Evolutionary conservation across 1,140 invertebrate genomes (phyloP).

Genomic region (Ostrea denselamellosa): DNA sequence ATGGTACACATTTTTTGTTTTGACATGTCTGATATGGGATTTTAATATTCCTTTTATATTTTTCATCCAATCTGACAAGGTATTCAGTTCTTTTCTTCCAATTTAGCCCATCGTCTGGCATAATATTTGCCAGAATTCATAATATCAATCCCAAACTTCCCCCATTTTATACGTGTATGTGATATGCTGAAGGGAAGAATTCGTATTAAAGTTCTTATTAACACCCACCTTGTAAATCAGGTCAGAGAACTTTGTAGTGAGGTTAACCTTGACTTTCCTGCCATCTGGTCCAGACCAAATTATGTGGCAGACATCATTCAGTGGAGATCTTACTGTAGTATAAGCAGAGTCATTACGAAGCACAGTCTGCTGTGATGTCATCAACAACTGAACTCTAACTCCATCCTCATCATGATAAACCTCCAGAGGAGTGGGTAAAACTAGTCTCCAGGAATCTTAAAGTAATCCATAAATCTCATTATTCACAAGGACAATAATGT

Average conservation of each 20-base stretch:
- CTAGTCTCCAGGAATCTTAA: constrained; percentile 19
- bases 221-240: not conserved
- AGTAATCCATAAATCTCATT: not conserved
- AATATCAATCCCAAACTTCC: too few species aligned
- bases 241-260: not conserved
- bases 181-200: too few species aligned
- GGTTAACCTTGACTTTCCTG: not conserved
- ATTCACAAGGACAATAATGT: not conserved
- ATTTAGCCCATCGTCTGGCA: too few species aligned
- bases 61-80: too few species aligned
- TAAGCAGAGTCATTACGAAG: not conserved
- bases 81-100: too few species aligned
- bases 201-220: not conserved
- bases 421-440: constrained; percentile 43
- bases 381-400: constrained; percentile 45
- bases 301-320: not conserved
- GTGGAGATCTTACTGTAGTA: not conserved
- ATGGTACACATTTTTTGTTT: too few species aligned
- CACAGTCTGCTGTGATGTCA: not conserved
- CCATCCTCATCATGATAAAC: constrained; percentile 47
- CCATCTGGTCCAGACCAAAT: not conserved
- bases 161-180: too few species aligned
- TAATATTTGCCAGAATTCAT: too few species aligned
- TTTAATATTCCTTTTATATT: too few species aligned
- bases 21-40: too few species aligned